A percentile compares a stretch with the other conserved stretches of the same genome.
These are phyloP conservation scores for Atta texana DNA, from an alignment of 1,140 invertebrate genomes.

Conservation along the genomic window DNA sequence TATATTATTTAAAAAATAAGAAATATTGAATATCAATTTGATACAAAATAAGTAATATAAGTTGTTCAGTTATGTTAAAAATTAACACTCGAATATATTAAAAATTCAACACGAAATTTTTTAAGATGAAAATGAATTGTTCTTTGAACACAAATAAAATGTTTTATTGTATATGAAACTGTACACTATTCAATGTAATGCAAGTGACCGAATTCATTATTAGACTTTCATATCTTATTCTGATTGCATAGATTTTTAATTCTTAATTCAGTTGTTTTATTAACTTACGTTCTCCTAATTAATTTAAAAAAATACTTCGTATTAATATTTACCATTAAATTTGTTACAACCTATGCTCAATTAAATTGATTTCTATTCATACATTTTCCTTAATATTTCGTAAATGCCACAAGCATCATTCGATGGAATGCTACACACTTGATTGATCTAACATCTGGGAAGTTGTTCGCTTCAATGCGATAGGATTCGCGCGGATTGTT, in stretches of 20 bases:
- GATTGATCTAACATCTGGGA: conserved; percentile 22
- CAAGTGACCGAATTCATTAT: too few species aligned
- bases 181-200: too few species aligned
- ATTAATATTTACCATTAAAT: not conserved
- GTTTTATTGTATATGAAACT: too few species aligned
- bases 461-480: not conserved
- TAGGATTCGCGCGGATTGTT: conserved; percentile 34
- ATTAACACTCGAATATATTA: too few species aligned
- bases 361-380: not conserved
- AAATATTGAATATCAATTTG: too few species aligned
- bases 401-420: not conserved
- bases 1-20: too few species aligned
- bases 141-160: too few species aligned
- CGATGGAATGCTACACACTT: not conserved
- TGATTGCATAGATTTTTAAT: not conserved
- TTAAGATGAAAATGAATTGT: too few species aligned
- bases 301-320: not conserved
- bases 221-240: conserved; percentile 3
- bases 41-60: too few species aligned
- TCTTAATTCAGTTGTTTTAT: not conserved
- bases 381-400: not conserved
- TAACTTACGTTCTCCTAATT: not conserved
- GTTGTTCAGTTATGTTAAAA: too few species aligned
- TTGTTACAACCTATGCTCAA: not conserved
- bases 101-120: too few species aligned